A percentile compares a stretch with the other conserved stretches of the same genome.
phyloP scores from a whole-genome alignment of 2,888 invertebrate species.

The Lapara coniferarum region DNA sequence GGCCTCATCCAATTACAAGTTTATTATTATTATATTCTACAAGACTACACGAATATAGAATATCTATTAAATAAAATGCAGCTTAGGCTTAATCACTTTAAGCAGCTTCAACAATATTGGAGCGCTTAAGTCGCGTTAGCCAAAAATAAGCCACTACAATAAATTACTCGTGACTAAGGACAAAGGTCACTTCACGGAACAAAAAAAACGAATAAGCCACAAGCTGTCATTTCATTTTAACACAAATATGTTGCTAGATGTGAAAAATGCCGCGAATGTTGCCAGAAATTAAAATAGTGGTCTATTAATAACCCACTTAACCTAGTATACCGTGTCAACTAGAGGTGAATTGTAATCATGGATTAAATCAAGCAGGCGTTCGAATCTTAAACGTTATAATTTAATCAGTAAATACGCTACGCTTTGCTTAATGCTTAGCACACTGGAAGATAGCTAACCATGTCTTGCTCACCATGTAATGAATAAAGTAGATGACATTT shows the following conservation, averaged over 20 bases:
- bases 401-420: no score
- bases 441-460: neutral
- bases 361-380: no score
- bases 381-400: no score
- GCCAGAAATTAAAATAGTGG: neutral
- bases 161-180: neutral
- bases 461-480: neutral
- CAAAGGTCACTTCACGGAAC: neutral
- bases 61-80: conserved; percentile 1
- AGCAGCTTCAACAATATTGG: conserved; percentile 6
- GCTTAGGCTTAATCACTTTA: conserved; percentile 9
- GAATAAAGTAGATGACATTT: no score
- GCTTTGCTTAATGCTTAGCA: no score
- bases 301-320: neutral
- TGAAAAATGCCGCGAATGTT: neutral
- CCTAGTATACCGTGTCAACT: no score
- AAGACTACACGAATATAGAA: neutral
- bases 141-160: conserved; percentile 7
- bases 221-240: conserved; percentile 19
- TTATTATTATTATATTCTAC: neutral
- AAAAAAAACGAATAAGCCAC: conserved; percentile 5
- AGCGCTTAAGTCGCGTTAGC: conserved; percentile 4
- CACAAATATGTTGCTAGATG: neutral
- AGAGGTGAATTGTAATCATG: no score
- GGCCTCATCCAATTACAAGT: conserved; percentile 13